Evolutionary conservation across 2,113 vertebrate species (phyloP), one percentile per base, ranked within the genome.

Genomic region (Myotis lucifugus): DNA sequence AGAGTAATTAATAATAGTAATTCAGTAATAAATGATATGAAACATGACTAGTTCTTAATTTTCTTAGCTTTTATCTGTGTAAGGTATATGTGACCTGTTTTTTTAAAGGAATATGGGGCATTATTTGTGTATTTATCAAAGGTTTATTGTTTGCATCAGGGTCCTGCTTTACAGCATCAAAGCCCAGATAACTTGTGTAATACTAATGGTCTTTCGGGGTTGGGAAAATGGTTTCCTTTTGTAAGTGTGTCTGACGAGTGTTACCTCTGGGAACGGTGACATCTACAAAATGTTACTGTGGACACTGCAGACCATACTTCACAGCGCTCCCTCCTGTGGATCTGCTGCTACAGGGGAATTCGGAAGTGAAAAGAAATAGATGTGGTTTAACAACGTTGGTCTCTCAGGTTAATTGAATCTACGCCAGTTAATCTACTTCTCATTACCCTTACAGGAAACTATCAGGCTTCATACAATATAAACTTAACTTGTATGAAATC

Each of bases 321-420:
- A 25, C 5, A 18, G 7, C 6, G 5, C 14, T 72, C 15, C 37
- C 52, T 59, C 37, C 23, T 19, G 40, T 4, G n/a, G 32, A 27
- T 70, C n/a, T 70, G n/a, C 74, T 95, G 10, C 59, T 93, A 27
- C 32, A 27, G 74, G 54, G 11, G 8, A 86, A 59, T 67, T 70
- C 79, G n/a, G 5, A 93, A 74, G 14, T 77, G 37, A 90, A 85
- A 95, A 78, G 54, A 42, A 92, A 78, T 59, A 77, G 9, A 61
- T 27, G 37, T 85, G 87, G 48, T 25, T 64, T 87, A 77, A 69
- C 72, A 95, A 56, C 6, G 87, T 94, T 84, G 48, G 27, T 78
- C 96, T 66, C 40, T 94, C 77, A 77, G 32, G 91, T 97, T 87
- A 69, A 64, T 21, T 94, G 73, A 85, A 92, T 37, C 82, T 78